phyloP scores from a whole-genome alignment of 2,797 vertebrate species.

The Clarias fuscus region DNA sequence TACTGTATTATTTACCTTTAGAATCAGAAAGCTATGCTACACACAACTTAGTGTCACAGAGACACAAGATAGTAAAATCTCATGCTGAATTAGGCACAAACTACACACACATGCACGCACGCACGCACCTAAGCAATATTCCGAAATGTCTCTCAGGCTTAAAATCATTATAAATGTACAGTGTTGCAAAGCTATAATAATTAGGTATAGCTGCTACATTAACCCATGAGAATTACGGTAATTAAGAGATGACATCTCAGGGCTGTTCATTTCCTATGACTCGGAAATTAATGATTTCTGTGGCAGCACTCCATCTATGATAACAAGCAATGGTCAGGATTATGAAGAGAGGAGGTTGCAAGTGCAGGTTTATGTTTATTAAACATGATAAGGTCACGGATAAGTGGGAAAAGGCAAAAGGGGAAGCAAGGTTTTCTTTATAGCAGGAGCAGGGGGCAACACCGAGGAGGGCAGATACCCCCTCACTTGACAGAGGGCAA shows the following conservation, averaged over 20 bases:
- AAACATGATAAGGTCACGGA: too few species aligned
- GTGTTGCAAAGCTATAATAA: background rate
- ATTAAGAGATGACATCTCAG: slow-evolving; percentile 1
- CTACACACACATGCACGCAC: background rate
- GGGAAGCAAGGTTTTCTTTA: too few species aligned
- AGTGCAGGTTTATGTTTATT: too few species aligned
- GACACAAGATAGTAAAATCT: background rate
- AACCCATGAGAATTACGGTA: background rate
- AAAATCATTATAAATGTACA: background rate
- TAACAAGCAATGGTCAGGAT: background rate
- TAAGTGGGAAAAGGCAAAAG: too few species aligned
- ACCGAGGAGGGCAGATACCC: too few species aligned
- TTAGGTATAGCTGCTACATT: slow-evolving; percentile 1
- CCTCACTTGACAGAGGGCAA: too few species aligned
- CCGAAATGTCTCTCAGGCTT: background rate
- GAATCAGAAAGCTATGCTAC: background rate
- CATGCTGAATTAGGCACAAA: slow-evolving; percentile 1
- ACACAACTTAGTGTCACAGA: background rate
- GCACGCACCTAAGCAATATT: background rate
- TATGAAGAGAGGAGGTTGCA: too few species aligned
- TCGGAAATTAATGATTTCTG: background rate
- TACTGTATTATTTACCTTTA: too few species aligned
- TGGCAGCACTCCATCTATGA: too few species aligned
- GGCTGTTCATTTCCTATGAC: background rate
- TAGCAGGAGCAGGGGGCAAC: too few species aligned